A percentile compares a stretch with the other conserved stretches of the same genome.
phyloP scores from a whole-genome alignment of 1,140 invertebrate genomes.

The Drosophila virilis region DNA sequence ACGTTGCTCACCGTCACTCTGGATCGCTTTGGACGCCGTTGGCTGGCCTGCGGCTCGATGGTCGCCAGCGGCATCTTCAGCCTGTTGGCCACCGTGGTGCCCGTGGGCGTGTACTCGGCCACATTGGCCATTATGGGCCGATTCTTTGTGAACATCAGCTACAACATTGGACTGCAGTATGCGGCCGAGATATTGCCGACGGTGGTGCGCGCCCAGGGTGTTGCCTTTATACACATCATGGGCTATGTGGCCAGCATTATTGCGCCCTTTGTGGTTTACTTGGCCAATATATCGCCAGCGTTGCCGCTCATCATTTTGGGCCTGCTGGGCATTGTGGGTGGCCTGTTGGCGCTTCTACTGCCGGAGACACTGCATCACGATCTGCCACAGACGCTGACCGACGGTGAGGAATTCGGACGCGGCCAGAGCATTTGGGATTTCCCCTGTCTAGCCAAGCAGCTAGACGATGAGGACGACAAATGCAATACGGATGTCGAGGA shows the following conservation, averaged over 20 bases:
- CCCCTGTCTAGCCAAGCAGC: slow-evolving; percentile 87
- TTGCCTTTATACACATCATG: slow-evolving; percentile 94
- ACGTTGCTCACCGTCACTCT: slow-evolving; percentile 91
- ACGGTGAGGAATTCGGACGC: slow-evolving; percentile 93
- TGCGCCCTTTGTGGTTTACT: slow-evolving; percentile 92
- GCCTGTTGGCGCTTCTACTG: slow-evolving; percentile 89
- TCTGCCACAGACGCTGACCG: slow-evolving; percentile 91
- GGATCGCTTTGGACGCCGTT: slow-evolving; percentile 93
- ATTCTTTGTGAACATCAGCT: slow-evolving; percentile 94
- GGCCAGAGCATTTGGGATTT: slow-evolving; percentile 92
- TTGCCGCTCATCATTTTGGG: slow-evolving; percentile 92
- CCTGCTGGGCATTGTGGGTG: slow-evolving; percentile 89
- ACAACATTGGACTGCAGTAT: slow-evolving; percentile 95
- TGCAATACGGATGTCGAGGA: slow-evolving; percentile 65
- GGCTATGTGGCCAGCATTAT: slow-evolving; percentile 93
- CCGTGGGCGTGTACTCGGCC: slow-evolving; percentile 89
- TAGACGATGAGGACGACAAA: slow-evolving; percentile 62
- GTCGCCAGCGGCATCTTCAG: slow-evolving; percentile 92
- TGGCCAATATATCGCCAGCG: slow-evolving; percentile 88
- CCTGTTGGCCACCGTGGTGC: slow-evolving; percentile 89
- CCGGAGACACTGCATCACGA: slow-evolving; percentile 93
- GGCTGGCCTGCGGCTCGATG: slow-evolving; percentile 93
- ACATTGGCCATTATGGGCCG: slow-evolving; percentile 91
- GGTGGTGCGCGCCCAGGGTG: slow-evolving; percentile 92
- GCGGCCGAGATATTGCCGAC: slow-evolving; percentile 94